Percentiles rank a stretch among this genome's conserved stretches.
phyloP scores from a whole-genome alignment of 2,888 invertebrate species.

The Ernsta delagoae region DNA sequence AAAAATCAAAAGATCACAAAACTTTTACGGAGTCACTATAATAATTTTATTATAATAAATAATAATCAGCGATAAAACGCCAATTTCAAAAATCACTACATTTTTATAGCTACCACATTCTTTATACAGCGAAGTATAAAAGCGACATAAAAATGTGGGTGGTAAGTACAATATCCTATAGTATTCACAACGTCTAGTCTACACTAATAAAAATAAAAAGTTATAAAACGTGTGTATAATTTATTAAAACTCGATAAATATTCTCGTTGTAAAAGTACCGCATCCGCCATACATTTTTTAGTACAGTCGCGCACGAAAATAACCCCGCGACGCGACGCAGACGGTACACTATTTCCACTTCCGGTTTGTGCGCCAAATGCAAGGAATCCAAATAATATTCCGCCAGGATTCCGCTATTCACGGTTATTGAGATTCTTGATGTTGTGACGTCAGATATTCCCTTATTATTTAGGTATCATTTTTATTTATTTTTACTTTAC shows the following conservation, averaged over 20 bases:
- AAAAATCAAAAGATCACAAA: background rate
- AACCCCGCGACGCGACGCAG: slow-evolving; percentile 39
- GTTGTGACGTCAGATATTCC: no score
- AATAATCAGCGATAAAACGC: background rate
- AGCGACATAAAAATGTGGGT: slow-evolving; percentile 1
- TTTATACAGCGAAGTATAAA: background rate
- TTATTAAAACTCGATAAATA: slow-evolving; percentile 23
- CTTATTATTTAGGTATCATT: no score
- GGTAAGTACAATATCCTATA: background rate
- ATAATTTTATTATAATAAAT: background rate
- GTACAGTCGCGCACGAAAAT: slow-evolving; percentile 44
- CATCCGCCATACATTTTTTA: slow-evolving; percentile 39
- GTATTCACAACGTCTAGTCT: background rate
- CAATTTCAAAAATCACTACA: slow-evolving; percentile 2
- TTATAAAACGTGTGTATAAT: background rate
- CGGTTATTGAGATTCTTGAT: slow-evolving; percentile 15
- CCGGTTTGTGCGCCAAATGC: slow-evolving; percentile 49
- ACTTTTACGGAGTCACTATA: background rate
- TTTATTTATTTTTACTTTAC: no score
- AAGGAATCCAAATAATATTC: slow-evolving; percentile 57
- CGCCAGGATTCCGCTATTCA: slow-evolving; percentile 37
- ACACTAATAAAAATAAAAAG: slow-evolving; percentile 18
- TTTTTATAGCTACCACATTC: background rate
- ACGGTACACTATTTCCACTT: slow-evolving; percentile 43
- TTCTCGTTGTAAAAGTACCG: slow-evolving; percentile 35